Evolutionary conservation across 53 echinoderm and acorn worm genomes (phyloP).

Genomic region (Crossaster papposus): DNA sequence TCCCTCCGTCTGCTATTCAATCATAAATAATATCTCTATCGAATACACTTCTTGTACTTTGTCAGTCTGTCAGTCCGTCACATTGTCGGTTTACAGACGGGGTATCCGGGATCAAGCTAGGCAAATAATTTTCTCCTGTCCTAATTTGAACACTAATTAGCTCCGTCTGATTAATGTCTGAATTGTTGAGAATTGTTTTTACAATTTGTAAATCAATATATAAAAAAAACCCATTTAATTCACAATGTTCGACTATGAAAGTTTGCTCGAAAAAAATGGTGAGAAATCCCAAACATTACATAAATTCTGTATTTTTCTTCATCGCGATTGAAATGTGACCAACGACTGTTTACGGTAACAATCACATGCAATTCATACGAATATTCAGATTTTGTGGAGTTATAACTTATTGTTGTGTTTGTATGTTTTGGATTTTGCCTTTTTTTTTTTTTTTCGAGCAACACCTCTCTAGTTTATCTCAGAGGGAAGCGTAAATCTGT

Average conservation of each 20-base stretch:
- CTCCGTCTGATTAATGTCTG: not conserved
- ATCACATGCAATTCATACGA: no score
- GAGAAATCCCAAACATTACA: not conserved
- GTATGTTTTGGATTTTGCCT: no score
- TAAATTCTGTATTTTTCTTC: not conserved
- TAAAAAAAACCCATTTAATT: not conserved
- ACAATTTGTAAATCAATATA: not conserved
- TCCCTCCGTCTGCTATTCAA: not conserved
- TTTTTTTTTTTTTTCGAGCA: no score
- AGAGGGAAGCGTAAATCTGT: not conserved
- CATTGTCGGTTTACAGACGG: not conserved
- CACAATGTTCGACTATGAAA: not conserved
- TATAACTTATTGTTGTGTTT: no score
- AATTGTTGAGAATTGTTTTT: not conserved
- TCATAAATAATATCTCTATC: not conserved
- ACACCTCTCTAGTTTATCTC: not conserved
- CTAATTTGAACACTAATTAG: not conserved
- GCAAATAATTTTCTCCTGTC: not conserved
- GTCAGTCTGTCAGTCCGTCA: slow-evolving; percentile 9
- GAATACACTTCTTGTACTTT: not conserved
- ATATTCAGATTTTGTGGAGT: no score
- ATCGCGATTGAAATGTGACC: no score
- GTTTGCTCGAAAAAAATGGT: not conserved
- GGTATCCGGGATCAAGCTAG: not conserved
- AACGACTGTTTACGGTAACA: no score